Percentiles rank a stretch among this genome's conserved stretches.
These are phyloP conservation scores for Adineta ricciae DNA, from an alignment of 2,888 invertebrate genomes.

Conservation along the genomic window DNA sequence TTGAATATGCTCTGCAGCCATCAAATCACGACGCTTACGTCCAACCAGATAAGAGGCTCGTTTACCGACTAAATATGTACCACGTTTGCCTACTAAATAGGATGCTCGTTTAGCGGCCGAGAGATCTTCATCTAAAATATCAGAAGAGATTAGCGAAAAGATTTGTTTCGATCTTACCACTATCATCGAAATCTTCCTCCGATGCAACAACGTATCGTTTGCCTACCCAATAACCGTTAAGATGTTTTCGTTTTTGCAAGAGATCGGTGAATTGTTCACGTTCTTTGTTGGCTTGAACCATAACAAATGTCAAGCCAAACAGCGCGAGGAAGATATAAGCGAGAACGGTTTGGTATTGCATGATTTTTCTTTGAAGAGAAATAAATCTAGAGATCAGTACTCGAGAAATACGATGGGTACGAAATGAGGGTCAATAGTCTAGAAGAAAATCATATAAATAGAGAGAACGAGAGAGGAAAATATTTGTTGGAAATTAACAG, in stretches of 20 bases:
- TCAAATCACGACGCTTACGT: constrained; percentile 21
- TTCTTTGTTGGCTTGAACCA: neutral
- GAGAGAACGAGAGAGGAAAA: too few relatives aligned
- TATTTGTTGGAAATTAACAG: too few relatives aligned
- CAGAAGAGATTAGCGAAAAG: neutral
- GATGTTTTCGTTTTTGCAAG: constrained; percentile 20
- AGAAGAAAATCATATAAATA: neutral
- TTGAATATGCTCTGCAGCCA: neutral
- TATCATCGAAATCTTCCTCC: neutral
- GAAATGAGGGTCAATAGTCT: neutral
- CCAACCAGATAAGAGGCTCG: constrained; percentile 17
- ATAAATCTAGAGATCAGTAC: neutral
- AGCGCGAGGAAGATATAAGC: neutral
- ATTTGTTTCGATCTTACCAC: neutral
- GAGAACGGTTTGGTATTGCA: neutral
- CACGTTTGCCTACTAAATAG: constrained; percentile 4
- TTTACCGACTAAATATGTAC: constrained; percentile 18
- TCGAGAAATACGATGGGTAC: neutral
- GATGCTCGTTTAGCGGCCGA: neutral
- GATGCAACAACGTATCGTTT: neutral
- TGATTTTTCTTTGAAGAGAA: neutral
- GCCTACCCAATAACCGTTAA: constrained; percentile 20
- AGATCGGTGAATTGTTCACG: neutral
- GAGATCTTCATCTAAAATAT: neutral
- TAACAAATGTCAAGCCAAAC: neutral